phyloP scores from a whole-genome alignment of 2,888 invertebrate species.

The Tholera decimalis region DNA sequence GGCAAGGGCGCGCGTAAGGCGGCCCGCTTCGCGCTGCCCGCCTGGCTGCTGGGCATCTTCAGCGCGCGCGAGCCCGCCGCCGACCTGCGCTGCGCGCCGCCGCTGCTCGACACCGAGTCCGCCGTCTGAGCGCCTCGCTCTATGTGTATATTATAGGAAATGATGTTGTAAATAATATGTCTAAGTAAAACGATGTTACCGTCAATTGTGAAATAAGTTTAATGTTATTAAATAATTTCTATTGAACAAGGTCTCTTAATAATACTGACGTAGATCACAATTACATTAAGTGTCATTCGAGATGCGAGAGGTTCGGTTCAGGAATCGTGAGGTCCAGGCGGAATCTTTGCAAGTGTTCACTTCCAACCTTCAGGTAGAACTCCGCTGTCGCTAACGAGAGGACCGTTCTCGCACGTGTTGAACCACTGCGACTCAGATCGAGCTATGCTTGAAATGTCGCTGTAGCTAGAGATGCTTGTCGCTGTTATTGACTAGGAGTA shows the following conservation, averaged over 20 bases:
- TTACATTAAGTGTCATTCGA: slow-evolving; percentile 66
- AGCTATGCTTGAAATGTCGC: slow-evolving; percentile 57
- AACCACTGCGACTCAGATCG: slow-evolving; percentile 32
- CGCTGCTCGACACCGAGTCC: slow-evolving; percentile 88
- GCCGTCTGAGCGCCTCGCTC: slow-evolving; percentile 79
- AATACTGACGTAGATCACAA: slow-evolving; percentile 90
- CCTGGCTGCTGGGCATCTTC: slow-evolving; percentile 95
- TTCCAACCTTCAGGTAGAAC: slow-evolving; percentile 45
- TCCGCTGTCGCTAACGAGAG: slow-evolving; percentile 9
- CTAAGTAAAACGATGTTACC: slow-evolving; percentile 92
- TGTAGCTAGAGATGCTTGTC: slow-evolving; percentile 54
- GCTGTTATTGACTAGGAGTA: slow-evolving; percentile 74
- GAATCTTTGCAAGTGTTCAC: slow-evolving; percentile 1
- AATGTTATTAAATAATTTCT: slow-evolving; percentile 92
- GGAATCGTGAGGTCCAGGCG: slow-evolving; percentile 13
- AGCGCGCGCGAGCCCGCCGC: slow-evolving; percentile 91
- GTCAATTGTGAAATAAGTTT: slow-evolving; percentile 91
- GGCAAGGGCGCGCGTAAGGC: slow-evolving; percentile 89
- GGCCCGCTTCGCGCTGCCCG: slow-evolving; percentile 93
- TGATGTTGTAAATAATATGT: slow-evolving; percentile 89
- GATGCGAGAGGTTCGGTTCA: slow-evolving; percentile 42
- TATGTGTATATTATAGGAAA: slow-evolving; percentile 82
- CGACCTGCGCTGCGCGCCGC: slow-evolving; percentile 88
- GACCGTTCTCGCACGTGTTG: slow-evolving; percentile 31
- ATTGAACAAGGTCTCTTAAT: slow-evolving; percentile 88